Evolutionary conservation across 2,888 invertebrate genomes (phyloP), one percentile per base, ranked within the genome.

Genomic region (Crepidodera aurea): DNA sequence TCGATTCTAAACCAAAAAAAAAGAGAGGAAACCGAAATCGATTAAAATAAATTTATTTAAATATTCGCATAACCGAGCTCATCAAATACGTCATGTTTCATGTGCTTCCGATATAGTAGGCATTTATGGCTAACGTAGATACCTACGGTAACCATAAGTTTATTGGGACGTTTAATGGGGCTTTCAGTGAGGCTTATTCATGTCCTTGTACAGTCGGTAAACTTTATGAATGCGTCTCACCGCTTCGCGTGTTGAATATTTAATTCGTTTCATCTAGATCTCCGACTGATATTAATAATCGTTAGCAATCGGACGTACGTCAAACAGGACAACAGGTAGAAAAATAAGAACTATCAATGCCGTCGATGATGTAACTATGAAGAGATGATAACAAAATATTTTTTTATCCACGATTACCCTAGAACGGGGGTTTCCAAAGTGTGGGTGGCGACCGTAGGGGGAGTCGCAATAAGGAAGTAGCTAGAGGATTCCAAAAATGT

Each of bases 241-340:
- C 46, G 44, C 60, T 53, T 60, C 22, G 60, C 60, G 60, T 53
- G 60, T 46, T 60, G 46, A 53, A 51, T 53, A 44, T 60, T 53
- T 60, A 53, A 60, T 53, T 53, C 37, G 32, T 51, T 51, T 44
- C 39, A 60, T 60, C 46, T 60, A 53, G 37, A 53, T 37, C 60
- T 46, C 60, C 60, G 46, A 27, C 46, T 53, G 53, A 53, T 60
- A 60, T 53, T 60, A 44, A 53, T 53, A 53, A 39, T 44, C 37
- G 29, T 60, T 60, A 50, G 27, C 18, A 18, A 48, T 34, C 12
- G 46, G 22, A 19, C 27, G 37, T 13, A 5, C 56, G 25, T 16
- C 25, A 48, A 46, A 7, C 19, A 27, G 55, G 55, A 13, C 19
- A 44, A 8, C 8, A 34, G 32, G 34, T 29, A 12, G 12, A 15